phyloP scores from a whole-genome alignment of 1,140 invertebrate species.

The Temnothorax longispinosus region DNA sequence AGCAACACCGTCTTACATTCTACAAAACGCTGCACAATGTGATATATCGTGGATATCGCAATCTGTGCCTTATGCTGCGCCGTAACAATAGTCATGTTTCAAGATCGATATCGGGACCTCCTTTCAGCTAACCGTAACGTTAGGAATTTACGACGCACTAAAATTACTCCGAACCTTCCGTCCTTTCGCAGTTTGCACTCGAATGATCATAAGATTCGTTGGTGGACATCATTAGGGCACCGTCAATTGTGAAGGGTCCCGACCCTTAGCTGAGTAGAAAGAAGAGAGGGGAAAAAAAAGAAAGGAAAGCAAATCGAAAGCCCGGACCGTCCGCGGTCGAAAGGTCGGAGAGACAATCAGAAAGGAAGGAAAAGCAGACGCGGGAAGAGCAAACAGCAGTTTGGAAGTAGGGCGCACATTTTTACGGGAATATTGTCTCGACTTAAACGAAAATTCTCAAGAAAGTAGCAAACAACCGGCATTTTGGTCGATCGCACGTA shows the following conservation, averaged over 20 bases:
- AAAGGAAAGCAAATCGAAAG: background rate
- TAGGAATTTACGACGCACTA: background rate
- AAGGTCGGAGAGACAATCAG: slow-evolving; percentile 1
- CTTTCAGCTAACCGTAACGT: background rate
- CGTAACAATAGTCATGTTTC: slow-evolving; percentile 29
- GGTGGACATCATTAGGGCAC: slow-evolving; percentile 19
- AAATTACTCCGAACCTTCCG: background rate
- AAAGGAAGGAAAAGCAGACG: slow-evolving; percentile 31
- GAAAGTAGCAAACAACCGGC: background rate
- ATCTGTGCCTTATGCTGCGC: slow-evolving; percentile 23
- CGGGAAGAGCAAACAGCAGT: slow-evolving; percentile 54
- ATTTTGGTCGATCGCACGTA: background rate
- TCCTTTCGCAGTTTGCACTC: background rate
- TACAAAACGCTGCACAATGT: slow-evolving; percentile 4
- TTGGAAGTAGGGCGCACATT: slow-evolving; percentile 62
- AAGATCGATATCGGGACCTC: background rate
- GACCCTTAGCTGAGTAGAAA: too few relatives aligned
- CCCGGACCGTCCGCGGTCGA: background rate
- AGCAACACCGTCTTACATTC: background rate
- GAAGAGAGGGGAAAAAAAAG: too few relatives aligned
- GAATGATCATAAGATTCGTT: slow-evolving; percentile 5
- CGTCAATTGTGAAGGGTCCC: background rate
- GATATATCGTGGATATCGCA: slow-evolving; percentile 30
- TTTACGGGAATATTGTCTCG: slow-evolving; percentile 55
- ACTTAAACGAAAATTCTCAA: slow-evolving; percentile 7